Evolutionary conservation across 2,888 invertebrate genomes (phyloP), one percentile per base, ranked within the genome.

Genomic region (Hermaeophaga mercurialis): DNA sequence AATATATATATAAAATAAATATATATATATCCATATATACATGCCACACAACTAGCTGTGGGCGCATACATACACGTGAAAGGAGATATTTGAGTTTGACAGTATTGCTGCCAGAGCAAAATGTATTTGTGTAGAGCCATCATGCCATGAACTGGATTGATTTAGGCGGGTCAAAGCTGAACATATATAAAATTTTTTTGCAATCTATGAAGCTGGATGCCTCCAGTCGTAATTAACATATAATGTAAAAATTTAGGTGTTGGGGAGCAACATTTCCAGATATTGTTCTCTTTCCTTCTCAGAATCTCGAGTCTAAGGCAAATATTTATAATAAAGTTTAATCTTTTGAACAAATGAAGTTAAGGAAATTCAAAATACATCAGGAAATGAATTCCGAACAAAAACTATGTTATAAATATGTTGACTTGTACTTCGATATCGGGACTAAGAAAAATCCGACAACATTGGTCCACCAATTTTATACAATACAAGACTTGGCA

Each of bases 101-200:
- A 59, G 70, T 68, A 67, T 65, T 66, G 72, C 73, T 74, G 75
- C 73, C 74, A 73, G 73, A 76, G 75, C 73, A 70, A 74, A 74
- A 75, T 75, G 75, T 77, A 75, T 75, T 73, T 74, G 75, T 76
- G 76, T 77, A 70, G 74, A 75, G 74, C 72, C 74, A 74, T 72
- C 73, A 77, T 77, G 77, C 77, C 74, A 73, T 75, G 75, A 75
- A 73, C 65, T 71, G 69, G 70, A 71, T 70, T 70, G 69, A 68
- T 70, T 55, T 70, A 73, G 72, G 70, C 73, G 70, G 70, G 70
- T 73, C 66, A 70, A 75, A 74, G 74, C 74, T 74, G 72, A 68
- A 74, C 72, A 73, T 69, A 69, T 68, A 73, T 63, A 68, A n/a
- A n/a, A 63, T 65, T 67, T 68, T 66, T 71, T 70, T 73, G 73